These are phyloP conservation scores for Serranus cabrilla DNA, from an alignment of 2,797 vertebrate genomes.

Conservation along the genomic window DNA sequence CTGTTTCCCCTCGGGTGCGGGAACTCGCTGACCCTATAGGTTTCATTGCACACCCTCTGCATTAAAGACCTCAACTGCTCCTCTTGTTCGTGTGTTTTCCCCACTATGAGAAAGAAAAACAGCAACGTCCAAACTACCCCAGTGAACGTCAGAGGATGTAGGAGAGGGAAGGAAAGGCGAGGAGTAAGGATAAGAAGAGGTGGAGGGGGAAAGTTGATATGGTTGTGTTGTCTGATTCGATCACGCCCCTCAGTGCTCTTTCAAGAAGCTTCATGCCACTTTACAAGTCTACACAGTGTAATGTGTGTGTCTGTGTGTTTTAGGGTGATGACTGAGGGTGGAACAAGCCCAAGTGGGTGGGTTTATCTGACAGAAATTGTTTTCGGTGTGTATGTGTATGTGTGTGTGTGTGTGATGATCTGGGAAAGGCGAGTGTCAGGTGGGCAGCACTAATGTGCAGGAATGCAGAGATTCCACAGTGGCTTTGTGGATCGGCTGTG, in stretches of 20 bases:
- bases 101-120: slow-evolving; percentile 23
- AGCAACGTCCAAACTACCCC: neutral
- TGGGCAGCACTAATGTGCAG: slow-evolving; percentile 88
- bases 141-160: slow-evolving; percentile 43
- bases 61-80: slow-evolving; percentile 29
- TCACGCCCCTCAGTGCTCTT: slow-evolving; percentile 23
- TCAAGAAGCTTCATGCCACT: slow-evolving; percentile 37
- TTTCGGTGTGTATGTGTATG: slow-evolving; percentile 41
- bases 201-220: slow-evolving; percentile 47
- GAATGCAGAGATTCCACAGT: slow-evolving; percentile 87
- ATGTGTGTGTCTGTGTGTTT: slow-evolving; percentile 48
- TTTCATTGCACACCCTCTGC: slow-evolving; percentile 33
- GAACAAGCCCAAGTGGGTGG: slow-evolving; percentile 50
- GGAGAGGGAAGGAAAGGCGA: slow-evolving; percentile 57
- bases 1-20: slow-evolving; percentile 38
- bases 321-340: slow-evolving; percentile 50
- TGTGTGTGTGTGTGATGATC: slow-evolving; percentile 59
- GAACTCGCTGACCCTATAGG: slow-evolving; percentile 55
- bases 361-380: slow-evolving; percentile 55
- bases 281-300: slow-evolving; percentile 15
- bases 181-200: slow-evolving; percentile 53
- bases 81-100: slow-evolving; percentile 20
- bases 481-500: slow-evolving; percentile 82
- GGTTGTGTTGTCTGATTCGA: slow-evolving; percentile 26
- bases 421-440: slow-evolving; percentile 81